Conservation (phyloP, 2,888 invertebrate species). For the Choreutis nemorana region DNA sequence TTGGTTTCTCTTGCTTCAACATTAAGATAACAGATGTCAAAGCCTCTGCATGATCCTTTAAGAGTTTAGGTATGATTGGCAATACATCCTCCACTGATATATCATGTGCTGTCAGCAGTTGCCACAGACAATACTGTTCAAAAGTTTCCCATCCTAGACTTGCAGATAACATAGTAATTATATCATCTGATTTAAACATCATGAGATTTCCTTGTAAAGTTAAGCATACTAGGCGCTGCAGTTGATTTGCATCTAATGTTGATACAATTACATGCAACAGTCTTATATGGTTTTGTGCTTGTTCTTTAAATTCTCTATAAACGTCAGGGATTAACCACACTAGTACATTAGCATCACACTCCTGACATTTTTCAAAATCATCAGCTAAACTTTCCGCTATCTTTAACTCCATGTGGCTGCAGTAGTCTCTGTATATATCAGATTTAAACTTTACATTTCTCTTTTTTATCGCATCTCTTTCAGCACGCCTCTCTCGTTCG, state of each 20-base stretch:
- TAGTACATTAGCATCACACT: slow-evolving; percentile 87
- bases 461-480: slow-evolving; percentile 59
- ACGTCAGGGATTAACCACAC: slow-evolving; percentile 94
- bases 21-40: slow-evolving; percentile 88
- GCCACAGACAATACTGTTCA: slow-evolving; percentile 98
- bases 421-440: slow-evolving; percentile 88
- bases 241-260: slow-evolving; percentile 87
- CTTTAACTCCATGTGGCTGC: slow-evolving; percentile 80
- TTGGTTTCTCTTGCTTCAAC: slow-evolving; percentile 91
- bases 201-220: slow-evolving; percentile 88
- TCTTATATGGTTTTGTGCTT: slow-evolving; percentile 87
- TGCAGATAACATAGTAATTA: slow-evolving; percentile 77
- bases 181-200: slow-evolving; percentile 82
- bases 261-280: slow-evolving; percentile 90
- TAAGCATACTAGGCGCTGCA: slow-evolving; percentile 90
- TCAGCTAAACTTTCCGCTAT: slow-evolving; percentile 76
- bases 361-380: slow-evolving; percentile 89
- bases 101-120: slow-evolving; percentile 92
- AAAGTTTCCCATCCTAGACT: slow-evolving; percentile 96
- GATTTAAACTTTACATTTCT: slow-evolving; percentile 78
- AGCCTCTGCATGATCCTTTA: slow-evolving; percentile 90
- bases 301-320: slow-evolving; percentile 88
- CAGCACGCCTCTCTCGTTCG: slow-evolving; percentile 62
- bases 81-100: slow-evolving; percentile 91
- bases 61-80: slow-evolving; percentile 77